Percentiles rank a stretch among this genome's conserved stretches.
Conservation (phyloP, 2,113 vertebrate genomes). For the Stegastes partitus region DNA sequence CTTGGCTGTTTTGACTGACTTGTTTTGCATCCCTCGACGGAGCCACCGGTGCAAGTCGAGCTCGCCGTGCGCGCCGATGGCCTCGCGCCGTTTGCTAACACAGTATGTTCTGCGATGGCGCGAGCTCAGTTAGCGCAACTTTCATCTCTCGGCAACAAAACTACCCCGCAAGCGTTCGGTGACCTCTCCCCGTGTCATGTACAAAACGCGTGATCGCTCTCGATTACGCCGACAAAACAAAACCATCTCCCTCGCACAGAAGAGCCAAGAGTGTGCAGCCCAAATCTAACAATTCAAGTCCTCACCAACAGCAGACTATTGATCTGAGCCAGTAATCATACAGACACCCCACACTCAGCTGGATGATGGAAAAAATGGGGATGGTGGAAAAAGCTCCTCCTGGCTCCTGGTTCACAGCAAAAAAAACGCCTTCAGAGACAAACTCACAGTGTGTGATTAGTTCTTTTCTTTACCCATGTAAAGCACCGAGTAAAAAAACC, state of each 20-base stretch:
- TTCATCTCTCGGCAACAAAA: neutral
- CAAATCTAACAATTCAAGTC: constrained; percentile 44
- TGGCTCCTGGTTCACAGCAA: constrained; percentile 35
- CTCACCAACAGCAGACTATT: constrained; percentile 55
- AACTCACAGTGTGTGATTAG: constrained; percentile 17
- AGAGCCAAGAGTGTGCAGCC: constrained; percentile 4
- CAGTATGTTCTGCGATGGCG: constrained; percentile 4
- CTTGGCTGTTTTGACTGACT: constrained; percentile 52
- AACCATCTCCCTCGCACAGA: constrained; percentile 10
- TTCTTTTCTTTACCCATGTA: constrained; percentile 17
- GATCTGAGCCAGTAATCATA: constrained; percentile 62
- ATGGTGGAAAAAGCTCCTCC: constrained; percentile 56
- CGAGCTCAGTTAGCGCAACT: constrained; percentile 42
- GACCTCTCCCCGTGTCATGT: constrained; percentile 3
- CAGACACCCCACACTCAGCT: constrained; percentile 63
- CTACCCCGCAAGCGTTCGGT: neutral
- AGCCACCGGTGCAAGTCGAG: neutral
- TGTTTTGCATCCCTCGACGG: constrained; percentile 41
- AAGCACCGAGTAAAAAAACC: constrained; percentile 39
- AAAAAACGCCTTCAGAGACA: constrained; percentile 21
- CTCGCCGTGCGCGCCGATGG: constrained; percentile 11
- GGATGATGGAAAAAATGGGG: constrained; percentile 66
- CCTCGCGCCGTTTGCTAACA: constrained; percentile 7
- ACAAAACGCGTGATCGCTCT: constrained; percentile 36
- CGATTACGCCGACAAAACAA: constrained; percentile 39